Conservation (phyloP, 2,888 invertebrate genomes). For the Strigamia maritima region DNA sequence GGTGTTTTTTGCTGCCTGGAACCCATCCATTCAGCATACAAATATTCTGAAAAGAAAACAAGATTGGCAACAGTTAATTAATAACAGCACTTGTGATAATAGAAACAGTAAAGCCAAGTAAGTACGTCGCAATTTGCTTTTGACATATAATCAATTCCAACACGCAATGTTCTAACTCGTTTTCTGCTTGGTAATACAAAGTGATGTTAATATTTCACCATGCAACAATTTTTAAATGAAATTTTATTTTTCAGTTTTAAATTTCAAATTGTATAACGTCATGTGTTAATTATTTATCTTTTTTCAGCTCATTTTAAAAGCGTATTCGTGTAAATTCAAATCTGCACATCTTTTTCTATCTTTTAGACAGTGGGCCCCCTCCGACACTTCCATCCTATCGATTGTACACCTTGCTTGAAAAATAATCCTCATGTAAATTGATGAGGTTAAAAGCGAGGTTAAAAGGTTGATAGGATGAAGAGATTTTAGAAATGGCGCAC, state of each 20-base stretch:
- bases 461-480: no score
- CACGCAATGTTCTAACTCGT: background rate
- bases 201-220: background rate
- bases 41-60: conserved; percentile 67
- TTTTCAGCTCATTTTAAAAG: no score
- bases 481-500: background rate
- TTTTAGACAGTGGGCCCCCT: no score
- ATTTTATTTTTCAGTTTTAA: background rate
- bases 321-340: no score
- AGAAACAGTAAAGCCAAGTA: background rate
- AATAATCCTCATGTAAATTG: no score
- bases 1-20: conserved; percentile 69
- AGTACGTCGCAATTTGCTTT: background rate
- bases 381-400: no score
- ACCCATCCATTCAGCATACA: conserved; percentile 81
- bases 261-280: no score
- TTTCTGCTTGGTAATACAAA: background rate
- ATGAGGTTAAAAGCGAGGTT: no score
- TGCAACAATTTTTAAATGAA: background rate
- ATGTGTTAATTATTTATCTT: no score
- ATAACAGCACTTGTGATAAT: background rate
- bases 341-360: no score
- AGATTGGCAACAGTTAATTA: background rate
- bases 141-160: conserved; percentile 9
- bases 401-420: no score